A percentile compares a stretch with the other conserved stretches of the same genome.
Conservation (phyloP, 2,797 vertebrate genomes). For the Cetoscarus ocellatus region DNA sequence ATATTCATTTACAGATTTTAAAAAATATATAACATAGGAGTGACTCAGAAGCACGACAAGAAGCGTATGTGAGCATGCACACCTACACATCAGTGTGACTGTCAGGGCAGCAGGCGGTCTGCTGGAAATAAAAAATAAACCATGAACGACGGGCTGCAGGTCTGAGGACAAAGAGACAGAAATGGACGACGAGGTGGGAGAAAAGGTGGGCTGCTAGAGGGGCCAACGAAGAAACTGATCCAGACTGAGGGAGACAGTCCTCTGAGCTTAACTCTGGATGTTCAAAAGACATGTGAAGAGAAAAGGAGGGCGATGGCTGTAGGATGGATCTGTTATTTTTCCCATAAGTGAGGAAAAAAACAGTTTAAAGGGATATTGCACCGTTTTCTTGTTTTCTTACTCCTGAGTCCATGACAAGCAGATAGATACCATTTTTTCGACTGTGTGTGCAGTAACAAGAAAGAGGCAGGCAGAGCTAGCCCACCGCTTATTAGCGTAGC, state of each 20-base stretch:
- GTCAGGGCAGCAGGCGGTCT: constrained; percentile 21
- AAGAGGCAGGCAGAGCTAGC: no score
- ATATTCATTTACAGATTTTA: background rate
- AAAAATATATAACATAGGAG: background rate
- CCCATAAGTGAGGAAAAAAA: no score
- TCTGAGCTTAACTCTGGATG: no score
- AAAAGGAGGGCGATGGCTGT: no score
- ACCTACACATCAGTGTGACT: constrained; percentile 4
- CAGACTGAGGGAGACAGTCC: background rate
- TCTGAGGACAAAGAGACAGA: constrained; percentile 34
- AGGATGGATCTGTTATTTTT: no score
- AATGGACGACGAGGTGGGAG: constrained; percentile 21
- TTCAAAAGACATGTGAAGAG: no score
- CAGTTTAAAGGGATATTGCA: no score
- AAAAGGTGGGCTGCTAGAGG: constrained; percentile 14
- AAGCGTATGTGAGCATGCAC: constrained; percentile 1
- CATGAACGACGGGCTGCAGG: constrained; percentile 12
- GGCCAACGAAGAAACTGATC: constrained; percentile 1
- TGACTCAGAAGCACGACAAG: background rate
- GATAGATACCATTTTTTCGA: no score
- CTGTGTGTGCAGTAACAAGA: no score
- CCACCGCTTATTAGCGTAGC: no score
- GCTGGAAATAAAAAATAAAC: background rate
- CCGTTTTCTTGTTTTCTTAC: no score
- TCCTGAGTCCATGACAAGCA: no score